Evolutionary conservation across 2,888 invertebrate species (phyloP), one percentile per base, ranked within the genome.

Genomic region (Druceiella hillmani): DNA sequence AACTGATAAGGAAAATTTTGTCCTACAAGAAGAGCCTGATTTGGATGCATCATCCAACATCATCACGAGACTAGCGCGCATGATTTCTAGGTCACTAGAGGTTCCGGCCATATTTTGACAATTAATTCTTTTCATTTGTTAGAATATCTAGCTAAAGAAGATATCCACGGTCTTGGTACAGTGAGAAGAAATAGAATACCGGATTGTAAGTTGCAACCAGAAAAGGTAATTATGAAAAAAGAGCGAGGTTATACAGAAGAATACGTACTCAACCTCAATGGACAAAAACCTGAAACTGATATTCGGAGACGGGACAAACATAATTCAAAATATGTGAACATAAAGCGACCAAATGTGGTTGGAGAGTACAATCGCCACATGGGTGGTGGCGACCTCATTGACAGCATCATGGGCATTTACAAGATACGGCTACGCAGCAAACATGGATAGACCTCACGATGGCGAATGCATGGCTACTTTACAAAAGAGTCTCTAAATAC

Each of bases 161-260:
- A n/a, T n/a, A n/a, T n/a, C n/a, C n/a, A n/a, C n/a, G n/a, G n/a
- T n/a, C n/a, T n/a, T n/a, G n/a, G n/a, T n/a, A n/a, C n/a, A 26
- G 41, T 55, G 24, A 44, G 52, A 38, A 38, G 52, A 30, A 57
- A 60, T 43, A 37, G 58, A 33, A 52, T 60, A 9, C 50, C 51
- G 14, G 42, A 50, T 28, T 50, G 49, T 11, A 52, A 51, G 24
- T 36, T 46, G 45, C 51, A 26, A 37, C 44, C 44, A 40, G 50
- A 48, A 17, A 54, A 45, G 43, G 46, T 47, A 43, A 42, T 51
- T 6, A 22, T 31, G 20, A 51, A 51, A 45, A 48, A 50, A 45
- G 45, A 41, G 25, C 40, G 46, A 20, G 51, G 42, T 42, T 51
- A 32, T 33, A 24, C 33, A 12, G 24, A 24, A 20, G 50, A 50